These are phyloP conservation scores for Nibea albiflora DNA, from an alignment of 2,113 vertebrate genomes.

Conservation along the genomic window DNA sequence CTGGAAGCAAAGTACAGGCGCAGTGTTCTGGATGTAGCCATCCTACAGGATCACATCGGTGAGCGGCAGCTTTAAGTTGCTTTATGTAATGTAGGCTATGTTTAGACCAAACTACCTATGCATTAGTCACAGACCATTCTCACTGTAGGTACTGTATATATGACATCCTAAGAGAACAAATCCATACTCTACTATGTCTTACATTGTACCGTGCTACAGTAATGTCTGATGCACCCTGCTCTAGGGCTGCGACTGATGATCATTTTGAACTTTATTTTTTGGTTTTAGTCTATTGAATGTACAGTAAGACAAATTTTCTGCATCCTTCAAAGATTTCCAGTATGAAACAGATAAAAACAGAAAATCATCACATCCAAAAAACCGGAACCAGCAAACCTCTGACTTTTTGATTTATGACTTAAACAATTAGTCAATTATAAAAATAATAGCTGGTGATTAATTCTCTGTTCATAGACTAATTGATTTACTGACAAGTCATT, in stretches of 20 bases:
- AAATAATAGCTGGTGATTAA: background rate
- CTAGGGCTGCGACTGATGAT: too few species aligned
- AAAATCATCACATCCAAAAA: too few species aligned
- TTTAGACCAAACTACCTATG: background rate
- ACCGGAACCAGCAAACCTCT: background rate
- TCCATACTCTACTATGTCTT: background rate
- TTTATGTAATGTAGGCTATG: background rate
- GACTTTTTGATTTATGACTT: background rate
- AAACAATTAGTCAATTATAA: background rate
- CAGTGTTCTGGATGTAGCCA: conserved; percentile 75
- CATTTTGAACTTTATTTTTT: too few species aligned
- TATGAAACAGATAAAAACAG: background rate
- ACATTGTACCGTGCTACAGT: background rate
- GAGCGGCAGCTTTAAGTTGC: conserved; percentile 48
- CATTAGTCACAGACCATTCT: background rate
- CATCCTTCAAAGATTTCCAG: background rate
- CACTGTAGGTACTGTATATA: background rate
- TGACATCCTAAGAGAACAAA: background rate
- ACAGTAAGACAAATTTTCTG: background rate
- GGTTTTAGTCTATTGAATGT: background rate
- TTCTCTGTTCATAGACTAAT: background rate
- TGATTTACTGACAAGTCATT: background rate
- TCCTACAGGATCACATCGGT: conserved; percentile 82
- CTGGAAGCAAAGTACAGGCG: conserved; percentile 71
- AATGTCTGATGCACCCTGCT: background rate